Base-by-base conservation (phyloP, 2,888 invertebrate genomes). In the Spodoptera littoralis region DNA sequence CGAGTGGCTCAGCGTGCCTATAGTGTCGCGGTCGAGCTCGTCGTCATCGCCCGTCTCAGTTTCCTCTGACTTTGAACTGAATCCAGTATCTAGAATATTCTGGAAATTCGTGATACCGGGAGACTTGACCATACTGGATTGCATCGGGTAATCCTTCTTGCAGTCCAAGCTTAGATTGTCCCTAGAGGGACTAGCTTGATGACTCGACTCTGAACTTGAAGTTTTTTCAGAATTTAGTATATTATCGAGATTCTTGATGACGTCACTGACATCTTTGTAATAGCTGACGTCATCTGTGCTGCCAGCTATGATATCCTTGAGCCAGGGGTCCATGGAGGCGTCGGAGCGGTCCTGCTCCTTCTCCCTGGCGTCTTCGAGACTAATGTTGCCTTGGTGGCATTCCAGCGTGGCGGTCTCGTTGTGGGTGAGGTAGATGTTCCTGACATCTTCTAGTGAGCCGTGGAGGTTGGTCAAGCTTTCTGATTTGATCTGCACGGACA, bases 381-480 rank as follows among this genome's bases (percentile, higher is more conserved):
- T 73, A 2, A 90, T 84, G 60, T 93, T 93, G 0, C 92, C 93
- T 65, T 94, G 92, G 59, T 92, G 92, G 64, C 93, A 93, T 61
- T 94, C 94, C 6, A 90, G 84, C 0, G 86, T 82, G 0, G 93
- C 86, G 9, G 87, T 89, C 76, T 94, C 94, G 63, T 92, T 91
- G 76, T 93, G 94, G 9, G 92, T 92, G 65, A 94, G 91, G 78
- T 94, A 93, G 62, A 93, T 93, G 64, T 93, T 93, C 30, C 92
- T 84, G 1, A 96, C 92, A 80, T 96, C 96, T 65, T 96, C 96
- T 4, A 97, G 88, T 1, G 97, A 97, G 0, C 97, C 97, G 76
- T 96, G 96, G 1, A 97, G 91, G 82, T 97, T 97, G 45, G 95
- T 96, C 45, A 96, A 87, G 76, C 96, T 96, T 44, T 95, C 95